Base-by-base conservation (phyloP, 2,888 invertebrate species). In the Eulithis testata region DNA sequence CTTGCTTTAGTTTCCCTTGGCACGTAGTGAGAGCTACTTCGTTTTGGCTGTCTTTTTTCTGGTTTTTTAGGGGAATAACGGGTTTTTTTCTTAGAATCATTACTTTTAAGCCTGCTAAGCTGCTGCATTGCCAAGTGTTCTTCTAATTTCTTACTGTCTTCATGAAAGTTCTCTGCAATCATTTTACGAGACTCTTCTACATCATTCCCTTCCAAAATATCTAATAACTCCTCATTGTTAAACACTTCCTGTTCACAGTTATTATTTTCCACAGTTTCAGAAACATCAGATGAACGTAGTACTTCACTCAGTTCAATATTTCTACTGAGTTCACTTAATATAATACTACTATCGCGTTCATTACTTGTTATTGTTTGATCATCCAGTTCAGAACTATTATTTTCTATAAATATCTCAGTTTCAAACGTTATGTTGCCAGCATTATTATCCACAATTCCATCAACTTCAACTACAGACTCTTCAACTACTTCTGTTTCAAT, bases 151-250 rank as follows among this genome's bases (percentile, higher is more conserved):
- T 85, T 83, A 52, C 75, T 71, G 61, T 79, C 69, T 45, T 62
- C 70, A 60, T 73, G 62, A 52, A 77, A 73, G 45, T 73, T 73
- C 8, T 77, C 73, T 27, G 70, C 56, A 12, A 70, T 51, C 12
- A 72, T 63, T 49, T 64, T 76, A 57, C 72, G 74, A 49, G 79
- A 61, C 53, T 82, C 72, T 54, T 81, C 81, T 11, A 74, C 72
- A 81, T 90, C 87, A 81, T 92, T 92, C 3, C 93, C 93, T 77
- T 93, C 87, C 64, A 93, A 80, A 67, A 93, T 93, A 71, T 92
- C 91, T 55, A 93, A 73, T 31, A 93, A 71, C 70, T 93, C 92
- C 71, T 93, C 92, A 73, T 93, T 93, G 71, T 93, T 93, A 68
- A 93, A 91, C 11, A 93, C 87, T 76, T 91, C 90, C 69, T 90